Percentiles rank a stretch among this genome's conserved stretches.
These are phyloP conservation scores for Eupithecia insigniata DNA, from an alignment of 2,888 invertebrate species.

Conservation along the genomic window DNA sequence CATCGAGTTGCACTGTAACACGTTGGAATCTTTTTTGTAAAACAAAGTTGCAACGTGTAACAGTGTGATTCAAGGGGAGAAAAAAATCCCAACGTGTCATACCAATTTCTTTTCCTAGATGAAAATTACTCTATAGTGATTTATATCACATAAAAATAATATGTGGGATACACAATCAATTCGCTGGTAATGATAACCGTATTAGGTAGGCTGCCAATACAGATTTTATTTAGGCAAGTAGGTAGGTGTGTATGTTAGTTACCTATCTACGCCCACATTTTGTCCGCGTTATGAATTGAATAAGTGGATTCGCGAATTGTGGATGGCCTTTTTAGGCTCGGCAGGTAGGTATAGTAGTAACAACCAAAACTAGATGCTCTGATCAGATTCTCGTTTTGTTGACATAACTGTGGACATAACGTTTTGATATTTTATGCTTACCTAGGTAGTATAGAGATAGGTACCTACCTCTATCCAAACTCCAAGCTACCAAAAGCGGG, in stretches of 20 bases:
- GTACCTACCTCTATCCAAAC: too few species aligned
- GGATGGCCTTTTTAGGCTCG: background rate
- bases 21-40: too few species aligned
- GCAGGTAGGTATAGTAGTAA: background rate
- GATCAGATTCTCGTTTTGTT: background rate
- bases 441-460: too few species aligned
- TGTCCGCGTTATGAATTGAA: conserved; percentile 4
- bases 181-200: background rate
- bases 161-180: background rate
- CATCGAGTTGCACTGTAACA: too few species aligned
- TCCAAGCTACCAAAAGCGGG: too few species aligned
- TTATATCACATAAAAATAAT: too few species aligned
- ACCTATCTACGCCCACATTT: conserved; percentile 8
- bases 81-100: too few species aligned
- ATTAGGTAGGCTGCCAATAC: background rate
- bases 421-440: background rate
- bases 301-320: conserved; percentile 9
- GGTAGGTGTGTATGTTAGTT: too few species aligned
- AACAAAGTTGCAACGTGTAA: too few species aligned
- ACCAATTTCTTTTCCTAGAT: too few species aligned
- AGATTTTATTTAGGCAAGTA: background rate
- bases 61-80: too few species aligned
- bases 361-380: background rate
- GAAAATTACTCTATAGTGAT: too few species aligned
- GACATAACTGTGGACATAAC: background rate